These are phyloP conservation scores for Paracentrotus lividus DNA, from an alignment of 53 echinoderm and acorn worm species.

Conservation along the genomic window DNA sequence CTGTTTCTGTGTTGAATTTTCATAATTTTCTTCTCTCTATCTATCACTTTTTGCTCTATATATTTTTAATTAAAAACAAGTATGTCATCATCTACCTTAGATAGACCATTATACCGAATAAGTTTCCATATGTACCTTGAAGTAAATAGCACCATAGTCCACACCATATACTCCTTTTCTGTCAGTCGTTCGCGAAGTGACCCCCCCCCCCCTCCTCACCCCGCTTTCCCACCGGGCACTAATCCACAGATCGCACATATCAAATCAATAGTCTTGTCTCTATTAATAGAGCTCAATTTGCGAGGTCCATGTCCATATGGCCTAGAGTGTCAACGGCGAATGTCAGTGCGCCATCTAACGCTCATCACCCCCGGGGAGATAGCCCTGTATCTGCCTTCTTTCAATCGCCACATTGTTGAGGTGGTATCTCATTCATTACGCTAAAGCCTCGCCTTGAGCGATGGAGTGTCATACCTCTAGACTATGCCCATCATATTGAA, in stretches of 20 bases:
- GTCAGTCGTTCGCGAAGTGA: neutral
- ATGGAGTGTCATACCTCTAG: neutral
- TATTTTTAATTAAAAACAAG: no score
- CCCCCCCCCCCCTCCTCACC: neutral
- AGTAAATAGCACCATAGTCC: no score
- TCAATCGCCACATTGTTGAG: neutral
- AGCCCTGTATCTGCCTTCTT: neutral
- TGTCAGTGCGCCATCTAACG: neutral
- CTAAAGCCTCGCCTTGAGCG: neutral
- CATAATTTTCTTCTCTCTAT: no score
- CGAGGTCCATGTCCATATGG: neutral
- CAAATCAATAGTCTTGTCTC: slow-evolving; percentile 21
- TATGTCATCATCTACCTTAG: no score
- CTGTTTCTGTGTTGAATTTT: no score
- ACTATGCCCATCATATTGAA: neutral
- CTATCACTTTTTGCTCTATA: no score
- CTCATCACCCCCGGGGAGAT: neutral
- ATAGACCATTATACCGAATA: no score
- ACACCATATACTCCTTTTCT: neutral
- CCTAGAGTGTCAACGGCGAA: neutral
- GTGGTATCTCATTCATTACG: neutral
- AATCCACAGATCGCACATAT: neutral
- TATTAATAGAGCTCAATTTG: slow-evolving; percentile 17
- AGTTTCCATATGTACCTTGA: no score
- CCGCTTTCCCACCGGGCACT: neutral